Conservation (phyloP, 2,888 invertebrate genomes). For the Hirtodrosophila confusa region DNA sequence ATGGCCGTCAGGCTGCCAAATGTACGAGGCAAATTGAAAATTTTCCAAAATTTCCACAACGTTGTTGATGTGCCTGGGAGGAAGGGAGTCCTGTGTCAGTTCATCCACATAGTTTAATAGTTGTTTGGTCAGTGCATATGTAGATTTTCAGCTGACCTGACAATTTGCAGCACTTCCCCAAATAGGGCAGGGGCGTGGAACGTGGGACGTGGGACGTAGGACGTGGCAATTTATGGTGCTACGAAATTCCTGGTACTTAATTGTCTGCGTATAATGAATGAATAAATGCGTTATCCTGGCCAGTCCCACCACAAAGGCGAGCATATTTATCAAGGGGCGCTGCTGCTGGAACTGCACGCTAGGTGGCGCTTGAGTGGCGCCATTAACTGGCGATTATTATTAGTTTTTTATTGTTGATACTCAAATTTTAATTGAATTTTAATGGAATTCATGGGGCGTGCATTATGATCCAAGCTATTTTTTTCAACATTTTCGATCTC, state of each 20-base stretch:
- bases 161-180: slow-evolving; percentile 48
- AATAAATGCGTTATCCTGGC: slow-evolving; percentile 65
- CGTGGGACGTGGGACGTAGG: slow-evolving; percentile 8
- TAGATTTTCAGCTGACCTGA: slow-evolving; percentile 78
- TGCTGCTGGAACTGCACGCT: slow-evolving; percentile 26
- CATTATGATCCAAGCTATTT: slow-evolving; percentile 18
- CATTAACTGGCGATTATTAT: slow-evolving; percentile 73
- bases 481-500: slow-evolving; percentile 37
- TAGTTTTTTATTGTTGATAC: slow-evolving; percentile 67
- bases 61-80: slow-evolving; percentile 31
- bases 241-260: slow-evolving; percentile 80
- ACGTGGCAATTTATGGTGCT: slow-evolving; percentile 67
- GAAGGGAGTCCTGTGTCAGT: neutral
- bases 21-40: slow-evolving; percentile 76
- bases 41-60: slow-evolving; percentile 54
- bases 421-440: slow-evolving; percentile 75
- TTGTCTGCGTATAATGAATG: slow-evolving; percentile 80
- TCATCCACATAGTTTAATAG: slow-evolving; percentile 71
- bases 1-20: slow-evolving; percentile 66
- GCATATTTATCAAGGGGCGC: slow-evolving; percentile 40
- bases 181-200: slow-evolving; percentile 8
- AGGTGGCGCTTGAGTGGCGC: slow-evolving; percentile 32
- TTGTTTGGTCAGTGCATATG: slow-evolving; percentile 78
- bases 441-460: slow-evolving; percentile 71
- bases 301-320: neutral